Percentiles rank a stretch among this genome's conserved stretches.
Conservation (phyloP, 2,797 vertebrate genomes). For the Rhadinocentrus ornatus region DNA sequence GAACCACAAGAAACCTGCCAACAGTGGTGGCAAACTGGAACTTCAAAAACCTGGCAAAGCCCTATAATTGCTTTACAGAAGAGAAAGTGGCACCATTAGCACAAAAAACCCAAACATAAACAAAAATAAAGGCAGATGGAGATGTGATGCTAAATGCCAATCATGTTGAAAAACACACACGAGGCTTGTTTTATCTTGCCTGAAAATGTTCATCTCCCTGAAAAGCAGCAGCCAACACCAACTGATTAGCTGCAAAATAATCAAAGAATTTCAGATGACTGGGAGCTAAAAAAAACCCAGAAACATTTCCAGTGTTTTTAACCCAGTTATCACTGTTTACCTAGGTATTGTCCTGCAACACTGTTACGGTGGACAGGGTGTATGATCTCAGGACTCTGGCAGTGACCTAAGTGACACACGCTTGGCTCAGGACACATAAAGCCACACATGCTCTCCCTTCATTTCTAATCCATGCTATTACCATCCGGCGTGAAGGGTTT, state of each 20-base stretch:
- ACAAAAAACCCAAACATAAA: neutral
- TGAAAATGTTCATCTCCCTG: slow-evolving; percentile 8
- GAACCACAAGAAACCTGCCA: neutral
- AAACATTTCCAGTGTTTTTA: neutral
- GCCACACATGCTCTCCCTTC: slow-evolving; percentile 46
- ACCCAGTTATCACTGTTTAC: neutral
- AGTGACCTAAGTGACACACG: slow-evolving; percentile 73
- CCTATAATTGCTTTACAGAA: neutral
- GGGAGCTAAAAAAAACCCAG: neutral
- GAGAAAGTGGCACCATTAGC: neutral
- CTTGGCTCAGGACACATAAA: slow-evolving; percentile 46
- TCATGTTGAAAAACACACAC: neutral
- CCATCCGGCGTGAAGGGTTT: slow-evolving; percentile 33
- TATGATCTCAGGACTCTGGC: slow-evolving; percentile 56
- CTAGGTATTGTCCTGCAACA: neutral
- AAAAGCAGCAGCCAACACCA: too few species aligned
- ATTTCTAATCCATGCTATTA: slow-evolving; percentile 68
- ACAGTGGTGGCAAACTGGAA: neutral
- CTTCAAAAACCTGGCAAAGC: neutral
- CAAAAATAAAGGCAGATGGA: too few species aligned
- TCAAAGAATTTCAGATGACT: too few species aligned
- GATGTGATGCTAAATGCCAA: neutral
- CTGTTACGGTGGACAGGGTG: slow-evolving; percentile 14
- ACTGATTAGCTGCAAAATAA: too few species aligned
- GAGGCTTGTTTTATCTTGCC: slow-evolving; percentile 35